Base-by-base conservation (phyloP, 2,797 vertebrate species). In the Myiotriccus ornatus region DNA sequence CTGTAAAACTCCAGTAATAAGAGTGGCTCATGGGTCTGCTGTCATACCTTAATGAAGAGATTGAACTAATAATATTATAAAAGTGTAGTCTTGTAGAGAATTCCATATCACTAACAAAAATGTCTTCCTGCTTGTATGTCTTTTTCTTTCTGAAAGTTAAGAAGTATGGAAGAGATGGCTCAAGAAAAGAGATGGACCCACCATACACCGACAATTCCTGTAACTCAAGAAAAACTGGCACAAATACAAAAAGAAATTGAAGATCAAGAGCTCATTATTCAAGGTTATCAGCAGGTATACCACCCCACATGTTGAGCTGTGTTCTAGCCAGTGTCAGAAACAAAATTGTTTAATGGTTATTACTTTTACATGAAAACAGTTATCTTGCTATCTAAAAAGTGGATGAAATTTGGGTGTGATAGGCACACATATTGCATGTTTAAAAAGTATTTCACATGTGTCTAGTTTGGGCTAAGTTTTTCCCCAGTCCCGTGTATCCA, bases 281-380 rank as follows among this genome's bases (percentile, higher is more conserved):
- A 98, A 90, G 99, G 99, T 67, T 99, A 99, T 96, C 99, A 99
- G 24, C 98, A 99, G 98, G 99, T 99, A 86, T 39, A 89, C 7
- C 24, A 28, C 7, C 34, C 32, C 18, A 44, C 10, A 49, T 12
- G 9, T 60, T 68, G 15, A 39, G 3, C 43, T 89, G 14, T 65
- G 12, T 46, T 63, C 35, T 67, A 8, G 34, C 4, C 39, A 24
- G 12, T 64, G 87, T 43, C 47, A 75, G 43, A 84, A 80, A 50
- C 18, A 71, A n/a, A 70, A 37, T 25, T 35, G 2, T 76, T 59
- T 23, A 25, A 22, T 50, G 27, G 11, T 46, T 77, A 4, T 24
- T 68, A 6, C 10, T 87, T 37, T 65, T 63, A 30, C 65, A 20
- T 69, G 52, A 24, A 46, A 73, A 85, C 27, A 17, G 3, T 12